Evolutionary conservation across 2,113 vertebrate species (phyloP), one percentile per base, ranked within the genome.

Genomic region (Gasterosteus nipponicus): DNA sequence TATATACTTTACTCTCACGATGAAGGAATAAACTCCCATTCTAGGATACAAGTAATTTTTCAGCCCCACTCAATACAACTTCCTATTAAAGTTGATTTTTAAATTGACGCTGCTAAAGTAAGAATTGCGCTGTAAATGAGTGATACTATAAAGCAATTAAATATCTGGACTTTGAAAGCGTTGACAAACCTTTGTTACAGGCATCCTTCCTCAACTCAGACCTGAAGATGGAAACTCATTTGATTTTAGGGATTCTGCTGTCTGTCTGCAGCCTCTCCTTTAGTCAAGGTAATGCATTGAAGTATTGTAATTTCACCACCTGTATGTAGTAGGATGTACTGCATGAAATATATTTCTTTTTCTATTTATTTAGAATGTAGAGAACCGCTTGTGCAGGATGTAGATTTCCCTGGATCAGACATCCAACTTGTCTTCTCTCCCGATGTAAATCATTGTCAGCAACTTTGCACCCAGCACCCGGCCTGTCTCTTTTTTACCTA

Each of bases 401-500:
- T 87, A 2, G 88, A 93, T 64, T 93, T 93, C 16, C 77, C 77
- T 0, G 92, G 90, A 61, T 31, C 69, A 56, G 89, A 94, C 29
- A 38, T 93, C 12, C 61, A 10, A 8, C 71, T 10, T 12, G 8
- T 89, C 16, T 80, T 78, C 31, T 87, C 91, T 41, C 81, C 89
- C 4, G 86, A 89, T 53, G 87, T 22, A 35, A 10, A 74, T 0
- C 89, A 91, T 80, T 93, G 90, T 81, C 91, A 91, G 86, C 64
- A 69, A 10, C 59, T 91, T 68, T 93, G 93, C 73, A 92, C 90
- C 4, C 51, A 93, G 59, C 78, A 92, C 68, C 60, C 73, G 0
- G 11, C 68, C 39, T 94, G 93, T 39, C 69, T 76, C 19, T 94
- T 92, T 82, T 93, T 94, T 22, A 90, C 69, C 19, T 93, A 91